Evolutionary conservation across 2,113 vertebrate species (phyloP).

Genomic region (Pangasianodon gigas): DNA sequence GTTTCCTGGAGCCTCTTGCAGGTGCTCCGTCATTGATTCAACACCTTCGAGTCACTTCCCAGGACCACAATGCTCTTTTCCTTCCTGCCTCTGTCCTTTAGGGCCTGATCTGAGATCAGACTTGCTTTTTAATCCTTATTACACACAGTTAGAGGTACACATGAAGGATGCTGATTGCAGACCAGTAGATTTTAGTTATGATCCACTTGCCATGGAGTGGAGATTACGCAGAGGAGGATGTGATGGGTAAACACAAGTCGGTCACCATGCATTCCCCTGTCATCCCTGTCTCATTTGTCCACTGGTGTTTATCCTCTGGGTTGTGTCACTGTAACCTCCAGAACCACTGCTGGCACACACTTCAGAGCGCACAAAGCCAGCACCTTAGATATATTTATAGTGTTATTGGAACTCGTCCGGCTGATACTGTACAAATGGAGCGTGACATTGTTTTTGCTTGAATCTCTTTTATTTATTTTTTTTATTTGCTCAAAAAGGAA

Average conservation of each 20-base stretch:
- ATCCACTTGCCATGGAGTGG: not conserved
- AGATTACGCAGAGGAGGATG: conserved; percentile 41
- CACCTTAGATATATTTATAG: not conserved
- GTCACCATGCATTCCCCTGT: conserved; percentile 33
- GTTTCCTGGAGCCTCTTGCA: conserved; percentile 42
- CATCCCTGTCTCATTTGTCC: conserved; percentile 25
- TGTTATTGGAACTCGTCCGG: not conserved
- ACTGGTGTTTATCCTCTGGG: conserved; percentile 40
- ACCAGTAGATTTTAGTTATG: not conserved
- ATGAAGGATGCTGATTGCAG: not conserved
- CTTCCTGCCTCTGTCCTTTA: conserved; percentile 21
- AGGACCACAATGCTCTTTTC: conserved; percentile 33
- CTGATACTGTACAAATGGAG: not conserved
- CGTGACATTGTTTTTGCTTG: not conserved
- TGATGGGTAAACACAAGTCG: conserved; percentile 46
- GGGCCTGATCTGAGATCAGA: not conserved
- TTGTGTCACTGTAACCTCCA: conserved; percentile 43
- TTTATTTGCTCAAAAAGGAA: not conserved
- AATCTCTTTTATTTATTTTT: not conserved
- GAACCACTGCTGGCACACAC: conserved; percentile 19
- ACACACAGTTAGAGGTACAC: not conserved
- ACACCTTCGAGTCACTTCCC: conserved; percentile 41
- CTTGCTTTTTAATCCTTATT: not conserved
- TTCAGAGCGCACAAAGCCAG: conserved; percentile 1
- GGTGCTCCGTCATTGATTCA: conserved; percentile 24